These are phyloP conservation scores for Ametastegia equiseti DNA, from an alignment of 2,888 invertebrate genomes.

Conservation along the genomic window DNA sequence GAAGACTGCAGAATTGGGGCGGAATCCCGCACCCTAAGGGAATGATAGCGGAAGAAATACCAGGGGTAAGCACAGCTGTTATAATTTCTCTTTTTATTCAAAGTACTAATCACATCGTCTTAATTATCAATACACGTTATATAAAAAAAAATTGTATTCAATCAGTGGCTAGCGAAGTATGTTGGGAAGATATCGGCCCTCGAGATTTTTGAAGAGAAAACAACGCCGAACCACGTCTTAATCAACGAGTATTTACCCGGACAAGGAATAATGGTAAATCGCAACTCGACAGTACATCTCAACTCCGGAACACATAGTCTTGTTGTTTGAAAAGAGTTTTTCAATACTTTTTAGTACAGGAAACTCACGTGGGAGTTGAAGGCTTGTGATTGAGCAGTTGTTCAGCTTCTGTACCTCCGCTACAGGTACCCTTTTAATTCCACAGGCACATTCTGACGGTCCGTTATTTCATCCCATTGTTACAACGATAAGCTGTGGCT, in stretches of 20 bases:
- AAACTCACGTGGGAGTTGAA: slow-evolving; percentile 31
- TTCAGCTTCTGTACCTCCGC: slow-evolving; percentile 10
- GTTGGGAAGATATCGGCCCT: slow-evolving; percentile 84
- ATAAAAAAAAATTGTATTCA: slow-evolving; percentile 51
- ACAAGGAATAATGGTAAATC: slow-evolving; percentile 94
- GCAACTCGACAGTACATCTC: slow-evolving; percentile 26
- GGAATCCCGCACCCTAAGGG: slow-evolving; percentile 95
- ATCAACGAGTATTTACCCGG: slow-evolving; percentile 96
- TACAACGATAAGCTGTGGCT: slow-evolving; percentile 94
- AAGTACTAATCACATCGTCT: no score
- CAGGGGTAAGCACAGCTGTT: slow-evolving; percentile 74
- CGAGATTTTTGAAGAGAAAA: slow-evolving; percentile 83
- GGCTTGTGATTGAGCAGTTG: background rate
- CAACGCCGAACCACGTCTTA: slow-evolving; percentile 92
- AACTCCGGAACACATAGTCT: background rate
- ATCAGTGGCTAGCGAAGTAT: slow-evolving; percentile 86
- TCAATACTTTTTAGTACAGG: background rate
- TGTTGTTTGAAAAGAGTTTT: background rate
- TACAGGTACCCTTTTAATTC: slow-evolving; percentile 52
- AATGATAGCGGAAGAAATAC: slow-evolving; percentile 94
- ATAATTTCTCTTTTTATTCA: background rate
- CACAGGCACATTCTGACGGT: slow-evolving; percentile 95
- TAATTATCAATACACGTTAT: background rate
- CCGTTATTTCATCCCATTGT: slow-evolving; percentile 95
- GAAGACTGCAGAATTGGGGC: slow-evolving; percentile 98